A percentile compares a stretch with the other conserved stretches of the same genome.
Evolutionary conservation across 2,113 vertebrate species (phyloP).

Genomic region (Brachyistius frenatus): DNA sequence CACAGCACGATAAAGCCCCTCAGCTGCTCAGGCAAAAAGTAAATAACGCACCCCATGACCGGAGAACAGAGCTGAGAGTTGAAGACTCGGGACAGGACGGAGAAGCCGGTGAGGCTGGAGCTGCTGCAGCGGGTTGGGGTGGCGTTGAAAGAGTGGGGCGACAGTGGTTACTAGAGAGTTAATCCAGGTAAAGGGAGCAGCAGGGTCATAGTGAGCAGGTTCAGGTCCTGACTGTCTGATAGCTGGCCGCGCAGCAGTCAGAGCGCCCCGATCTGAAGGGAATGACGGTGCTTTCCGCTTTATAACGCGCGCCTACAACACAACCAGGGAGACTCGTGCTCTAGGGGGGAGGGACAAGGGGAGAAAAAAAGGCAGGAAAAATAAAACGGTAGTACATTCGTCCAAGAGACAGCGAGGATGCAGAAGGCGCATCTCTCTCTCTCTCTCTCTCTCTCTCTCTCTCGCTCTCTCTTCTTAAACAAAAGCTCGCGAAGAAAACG

Average conservation of each 20-base stretch:
- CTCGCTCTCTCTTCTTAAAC: slow-evolving; percentile 6
- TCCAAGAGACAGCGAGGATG: slow-evolving; percentile 41
- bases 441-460: not conserved
- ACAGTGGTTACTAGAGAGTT: slow-evolving; percentile 80
- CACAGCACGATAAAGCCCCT: slow-evolving; percentile 87
- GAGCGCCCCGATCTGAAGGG: slow-evolving; percentile 67
- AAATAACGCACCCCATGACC: slow-evolving; percentile 92
- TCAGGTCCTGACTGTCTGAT: slow-evolving; percentile 39
- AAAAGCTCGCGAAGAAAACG: slow-evolving; percentile 26
- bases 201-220: slow-evolving; percentile 73
- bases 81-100: slow-evolving; percentile 26
- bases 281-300: slow-evolving; percentile 72
- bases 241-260: slow-evolving; percentile 28
- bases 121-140: not conserved
- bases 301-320: slow-evolving; percentile 78
- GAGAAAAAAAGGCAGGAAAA: not conserved
- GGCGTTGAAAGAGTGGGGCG: not conserved
- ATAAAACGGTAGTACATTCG: slow-evolving; percentile 61
- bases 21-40: slow-evolving; percentile 89
- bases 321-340: slow-evolving; percentile 63
- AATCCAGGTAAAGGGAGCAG: slow-evolving; percentile 84
- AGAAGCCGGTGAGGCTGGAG: slow-evolving; percentile 21
- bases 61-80: slow-evolving; percentile 84
- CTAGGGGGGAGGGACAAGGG: slow-evolving; percentile 40
- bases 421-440: slow-evolving; percentile 25